Conservation (phyloP, 2,113 vertebrate species). For the Terrapene triunguis region DNA sequence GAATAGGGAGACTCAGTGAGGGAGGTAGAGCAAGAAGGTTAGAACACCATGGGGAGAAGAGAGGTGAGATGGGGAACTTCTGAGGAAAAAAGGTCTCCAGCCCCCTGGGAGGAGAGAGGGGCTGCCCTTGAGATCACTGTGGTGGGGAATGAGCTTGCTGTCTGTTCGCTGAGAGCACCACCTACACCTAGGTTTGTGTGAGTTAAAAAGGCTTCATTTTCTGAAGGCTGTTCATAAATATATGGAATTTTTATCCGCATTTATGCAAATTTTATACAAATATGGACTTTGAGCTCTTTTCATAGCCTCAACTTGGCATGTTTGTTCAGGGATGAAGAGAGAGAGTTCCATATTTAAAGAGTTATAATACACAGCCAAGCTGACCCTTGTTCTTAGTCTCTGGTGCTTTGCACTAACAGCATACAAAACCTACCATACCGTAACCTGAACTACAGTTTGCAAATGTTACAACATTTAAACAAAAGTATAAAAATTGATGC, state of each 20-base stretch:
- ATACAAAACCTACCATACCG: not conserved
- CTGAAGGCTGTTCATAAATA: not conserved
- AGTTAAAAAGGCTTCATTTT: not conserved
- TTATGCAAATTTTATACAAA: not conserved
- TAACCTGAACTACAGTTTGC: not conserved
- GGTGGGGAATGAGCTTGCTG: too few species aligned
- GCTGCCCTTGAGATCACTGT: not conserved
- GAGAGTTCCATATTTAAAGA: not conserved
- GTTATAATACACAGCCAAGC: not conserved
- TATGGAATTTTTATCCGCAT: not conserved
- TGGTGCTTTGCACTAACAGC: not conserved
- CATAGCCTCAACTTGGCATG: not conserved
- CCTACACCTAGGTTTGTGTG: not conserved
- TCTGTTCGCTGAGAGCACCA: not conserved
- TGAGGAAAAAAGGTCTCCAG: not conserved
- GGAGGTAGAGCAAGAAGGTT: fast-evolving
- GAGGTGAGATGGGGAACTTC: not conserved
- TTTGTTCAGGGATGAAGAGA: not conserved
- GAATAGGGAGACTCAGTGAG: not conserved
- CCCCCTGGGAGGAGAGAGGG: not conserved
- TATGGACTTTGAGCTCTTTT: not conserved
- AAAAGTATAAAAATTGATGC: not conserved
- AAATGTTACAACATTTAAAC: not conserved
- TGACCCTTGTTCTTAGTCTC: not conserved
- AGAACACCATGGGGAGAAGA: not conserved